Evolutionary conservation across 1,140 invertebrate genomes (phyloP), one percentile per base, ranked within the genome.

Genomic region (Telenomus remus): DNA sequence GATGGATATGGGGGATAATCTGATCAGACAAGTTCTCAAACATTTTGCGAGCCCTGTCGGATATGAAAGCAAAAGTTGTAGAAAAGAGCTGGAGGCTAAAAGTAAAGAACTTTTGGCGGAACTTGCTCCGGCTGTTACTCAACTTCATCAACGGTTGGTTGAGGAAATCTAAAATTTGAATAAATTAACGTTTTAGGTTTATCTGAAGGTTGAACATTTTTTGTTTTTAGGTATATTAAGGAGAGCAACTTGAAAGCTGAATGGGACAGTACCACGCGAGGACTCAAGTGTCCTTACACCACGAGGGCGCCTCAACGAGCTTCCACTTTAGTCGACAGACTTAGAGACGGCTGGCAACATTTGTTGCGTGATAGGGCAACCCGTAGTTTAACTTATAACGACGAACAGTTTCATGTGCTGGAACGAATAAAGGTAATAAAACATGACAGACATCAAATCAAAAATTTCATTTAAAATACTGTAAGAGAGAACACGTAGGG

Each of bases 281-380:
- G 89, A 39, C 90, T 94, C 59, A 89, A 89, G 48, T 94, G 93
- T 84, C 93, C 94, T 3, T 89, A 89, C 72, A 85, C 89, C 34
- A 91, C 90, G 12, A 89, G 92, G 69, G 91, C 94, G 13, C 91
- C 92, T 56, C 91, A 92, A 55, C 91, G 92, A 80, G 94, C 94
- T 1, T 88, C 92, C 64, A 93, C 94, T 33, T 90, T 95, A 49
- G 93, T 95, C 0, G 92, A 94, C 76, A 91, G 94, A 64, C 87
- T 97, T 63, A 89, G 95, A 35, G 95, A 97, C 78, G 96, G 95
- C 0, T 97, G 96, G 96, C 95, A 97, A 86, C 95, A 96, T 90
- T 89, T 97, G 48, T 90, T 96, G 19, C 89, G 95, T 42, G 95
- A 97, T 89, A 90, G 95, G 78, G 95, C 95, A 14, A 95, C 95